phyloP scores from a whole-genome alignment of 2,113 vertebrate genomes.

The Camarhynchus parvulus region DNA sequence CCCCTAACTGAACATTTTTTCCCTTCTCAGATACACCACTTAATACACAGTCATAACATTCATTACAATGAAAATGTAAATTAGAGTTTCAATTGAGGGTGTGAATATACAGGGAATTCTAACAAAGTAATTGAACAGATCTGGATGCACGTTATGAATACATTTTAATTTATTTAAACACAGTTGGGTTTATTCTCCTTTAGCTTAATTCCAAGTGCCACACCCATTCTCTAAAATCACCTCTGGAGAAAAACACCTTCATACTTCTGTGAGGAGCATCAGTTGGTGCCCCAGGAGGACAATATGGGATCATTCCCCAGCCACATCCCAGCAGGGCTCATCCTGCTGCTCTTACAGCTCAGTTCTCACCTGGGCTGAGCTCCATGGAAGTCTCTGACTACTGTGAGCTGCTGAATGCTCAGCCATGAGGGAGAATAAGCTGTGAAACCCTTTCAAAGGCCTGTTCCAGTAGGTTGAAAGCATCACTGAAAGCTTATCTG shows the following conservation, averaged over 20 bases:
- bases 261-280: background rate
- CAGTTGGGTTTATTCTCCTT: background rate
- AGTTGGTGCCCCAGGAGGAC: background rate
- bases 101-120: background rate
- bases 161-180: background rate
- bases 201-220: background rate
- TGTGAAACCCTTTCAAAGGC: background rate
- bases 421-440: background rate
- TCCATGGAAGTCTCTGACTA: background rate
- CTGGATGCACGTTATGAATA: background rate
- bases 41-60: background rate
- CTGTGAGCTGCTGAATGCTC: background rate
- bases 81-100: background rate
- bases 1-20: rapidly evolving
- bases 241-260: background rate
- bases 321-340: background rate
- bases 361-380: background rate
- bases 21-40: background rate
- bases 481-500: background rate
- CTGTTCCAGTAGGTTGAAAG: background rate
- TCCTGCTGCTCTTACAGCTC: background rate
- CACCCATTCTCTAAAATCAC: background rate
- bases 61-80: background rate
- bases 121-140: background rate
- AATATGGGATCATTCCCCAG: background rate